A percentile compares a stretch with the other conserved stretches of the same genome.
phyloP scores from a whole-genome alignment of 2,797 vertebrate genomes.

The Galagoides demidoff region DNA sequence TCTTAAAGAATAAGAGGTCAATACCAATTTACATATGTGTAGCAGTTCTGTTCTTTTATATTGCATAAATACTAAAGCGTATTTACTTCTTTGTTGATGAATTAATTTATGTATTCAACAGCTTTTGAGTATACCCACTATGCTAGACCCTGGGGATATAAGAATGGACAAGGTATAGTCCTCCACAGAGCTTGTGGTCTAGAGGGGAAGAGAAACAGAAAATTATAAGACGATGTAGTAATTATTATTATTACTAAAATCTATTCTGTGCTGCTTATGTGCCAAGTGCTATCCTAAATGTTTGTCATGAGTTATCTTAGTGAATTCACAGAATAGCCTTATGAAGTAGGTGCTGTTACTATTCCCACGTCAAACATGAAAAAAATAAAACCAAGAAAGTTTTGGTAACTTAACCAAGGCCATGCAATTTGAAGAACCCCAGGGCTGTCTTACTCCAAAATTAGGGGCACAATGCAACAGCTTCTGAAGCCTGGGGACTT shows the following conservation, averaged over 20 bases:
- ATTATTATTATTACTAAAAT: neutral
- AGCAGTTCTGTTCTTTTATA: neutral
- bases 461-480: neutral
- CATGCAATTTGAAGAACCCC: neutral
- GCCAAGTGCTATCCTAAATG: neutral
- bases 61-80: neutral
- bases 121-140: neutral
- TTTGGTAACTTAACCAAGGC: conserved; percentile 2
- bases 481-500: neutral
- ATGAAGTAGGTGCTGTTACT: neutral
- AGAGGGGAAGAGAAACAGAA: neutral
- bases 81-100: neutral
- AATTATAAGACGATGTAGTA: neutral
- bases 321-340: neutral
- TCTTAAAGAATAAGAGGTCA: conserved; percentile 35
- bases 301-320: neutral
- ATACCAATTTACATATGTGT: neutral
- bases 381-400: conserved; percentile 8
- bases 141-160: neutral
- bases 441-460: neutral
- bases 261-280: neutral
- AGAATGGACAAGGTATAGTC: conserved; percentile 2
- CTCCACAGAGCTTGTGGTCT: conserved; percentile 13
- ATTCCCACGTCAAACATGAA: neutral
- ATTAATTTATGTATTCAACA: neutral